Conservation (phyloP, 1,140 invertebrate genomes). For the Drosophila parvula region DNA sequence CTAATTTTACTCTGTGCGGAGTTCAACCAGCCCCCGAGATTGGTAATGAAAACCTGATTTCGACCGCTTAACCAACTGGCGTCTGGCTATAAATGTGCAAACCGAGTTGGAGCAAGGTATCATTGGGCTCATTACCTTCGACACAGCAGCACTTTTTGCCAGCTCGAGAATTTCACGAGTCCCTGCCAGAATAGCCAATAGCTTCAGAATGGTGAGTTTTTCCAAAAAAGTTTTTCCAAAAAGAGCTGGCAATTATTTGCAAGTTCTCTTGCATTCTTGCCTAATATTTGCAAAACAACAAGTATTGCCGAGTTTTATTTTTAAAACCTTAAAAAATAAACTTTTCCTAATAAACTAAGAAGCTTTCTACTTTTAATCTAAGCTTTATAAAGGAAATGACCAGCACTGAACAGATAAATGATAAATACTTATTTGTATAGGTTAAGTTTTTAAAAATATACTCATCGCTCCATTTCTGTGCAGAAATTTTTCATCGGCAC, state of each 20-base stretch:
- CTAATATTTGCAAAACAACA: too few species aligned
- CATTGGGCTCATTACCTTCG: conserved; percentile 78
- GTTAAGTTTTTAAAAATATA: not conserved
- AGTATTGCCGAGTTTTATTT: not conserved
- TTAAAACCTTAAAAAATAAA: not conserved
- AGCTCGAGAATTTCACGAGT: conserved; percentile 39
- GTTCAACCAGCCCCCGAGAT: conserved; percentile 10
- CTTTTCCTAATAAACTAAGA: not conserved
- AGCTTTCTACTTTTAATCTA: not conserved
- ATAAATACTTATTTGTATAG: not conserved
- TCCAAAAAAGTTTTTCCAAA: too few species aligned
- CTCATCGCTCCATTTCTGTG: not conserved
- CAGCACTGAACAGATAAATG: not conserved
- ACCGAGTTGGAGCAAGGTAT: conserved; percentile 54
- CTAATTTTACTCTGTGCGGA: conserved; percentile 10
- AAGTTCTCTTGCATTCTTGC: not conserved
- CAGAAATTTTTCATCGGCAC: conserved; percentile 68
- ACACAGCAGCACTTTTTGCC: conserved; percentile 65
- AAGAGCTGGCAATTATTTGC: not conserved
- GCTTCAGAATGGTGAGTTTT: conserved; percentile 60
- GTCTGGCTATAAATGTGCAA: conserved; percentile 66
- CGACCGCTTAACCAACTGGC: conserved; percentile 4
- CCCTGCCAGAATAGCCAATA: conserved; percentile 37
- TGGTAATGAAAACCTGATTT: conserved; percentile 55
- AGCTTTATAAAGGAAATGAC: not conserved